Evolutionary conservation across 2,888 invertebrate species (phyloP).

Genomic region (Dicyrtomina minuta): DNA sequence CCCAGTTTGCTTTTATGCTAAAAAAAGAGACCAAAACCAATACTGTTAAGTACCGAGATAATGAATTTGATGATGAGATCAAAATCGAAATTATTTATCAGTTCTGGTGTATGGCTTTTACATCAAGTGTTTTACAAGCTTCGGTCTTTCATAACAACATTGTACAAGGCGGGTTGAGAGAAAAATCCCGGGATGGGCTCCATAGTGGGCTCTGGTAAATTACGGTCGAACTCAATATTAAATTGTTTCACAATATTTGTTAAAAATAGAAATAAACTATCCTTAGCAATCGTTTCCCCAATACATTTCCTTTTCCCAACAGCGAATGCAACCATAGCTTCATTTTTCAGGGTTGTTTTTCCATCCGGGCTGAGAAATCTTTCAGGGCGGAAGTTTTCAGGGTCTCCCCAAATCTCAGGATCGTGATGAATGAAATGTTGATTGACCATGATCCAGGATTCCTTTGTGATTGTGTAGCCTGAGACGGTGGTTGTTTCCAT

Average conservation of each 20-base stretch:
- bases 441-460: slow-evolving; percentile 25
- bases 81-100: too few relatives aligned
- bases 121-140: too few relatives aligned
- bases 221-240: not conserved
- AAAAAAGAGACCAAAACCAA: not conserved
- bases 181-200: too few relatives aligned
- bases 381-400: slow-evolving; percentile 15
- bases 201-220: not conserved
- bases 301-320: not conserved
- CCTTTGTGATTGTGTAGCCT: slow-evolving; percentile 45
- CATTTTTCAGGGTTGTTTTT: not conserved
- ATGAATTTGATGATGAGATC: not conserved
- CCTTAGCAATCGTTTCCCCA: not conserved
- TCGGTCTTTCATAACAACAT: slow-evolving; percentile 2
- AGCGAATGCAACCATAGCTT: not conserved
- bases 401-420: slow-evolving; percentile 40
- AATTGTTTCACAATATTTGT: not conserved
- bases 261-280: not conserved
- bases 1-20: too few relatives aligned
- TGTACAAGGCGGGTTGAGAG: not conserved
- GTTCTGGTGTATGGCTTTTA: too few relatives aligned
- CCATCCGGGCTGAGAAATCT: not conserved
- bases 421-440: slow-evolving; percentile 35
- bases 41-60: too few relatives aligned
- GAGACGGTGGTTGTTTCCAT: slow-evolving; percentile 44